phyloP scores from a whole-genome alignment of 2,113 vertebrate genomes.

The Epinephelus cyanopodus region DNA sequence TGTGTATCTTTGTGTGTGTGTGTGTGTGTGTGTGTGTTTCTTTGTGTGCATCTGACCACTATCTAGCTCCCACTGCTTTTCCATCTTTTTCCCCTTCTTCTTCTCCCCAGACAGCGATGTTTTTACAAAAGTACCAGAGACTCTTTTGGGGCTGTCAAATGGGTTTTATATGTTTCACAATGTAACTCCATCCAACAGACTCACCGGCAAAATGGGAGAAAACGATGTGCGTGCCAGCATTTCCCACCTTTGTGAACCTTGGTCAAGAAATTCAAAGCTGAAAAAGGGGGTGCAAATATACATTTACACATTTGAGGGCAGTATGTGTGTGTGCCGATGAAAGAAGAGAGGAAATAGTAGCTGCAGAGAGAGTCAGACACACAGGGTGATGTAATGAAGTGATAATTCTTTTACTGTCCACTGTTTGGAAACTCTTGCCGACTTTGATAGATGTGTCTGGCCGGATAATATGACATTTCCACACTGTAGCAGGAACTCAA shows the following conservation, averaged over 20 bases:
- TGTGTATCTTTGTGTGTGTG: background rate
- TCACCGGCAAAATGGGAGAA: constrained; percentile 13
- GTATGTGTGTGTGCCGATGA: background rate
- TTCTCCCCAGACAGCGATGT: constrained; percentile 34
- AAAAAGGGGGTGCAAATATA: background rate
- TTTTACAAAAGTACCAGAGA: constrained; percentile 18
- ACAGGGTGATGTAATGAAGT: constrained; percentile 58
- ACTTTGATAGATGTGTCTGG: constrained; percentile 75
- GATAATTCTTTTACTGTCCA: constrained; percentile 60
- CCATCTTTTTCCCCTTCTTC: constrained; percentile 44
- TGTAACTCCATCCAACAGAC: constrained; percentile 15
- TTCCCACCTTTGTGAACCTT: background rate
- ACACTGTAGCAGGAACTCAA: constrained; percentile 53
- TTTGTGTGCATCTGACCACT: constrained; percentile 27
- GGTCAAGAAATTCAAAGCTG: too few species aligned
- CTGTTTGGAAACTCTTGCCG: constrained; percentile 58
- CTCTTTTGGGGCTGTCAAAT: constrained; percentile 25
- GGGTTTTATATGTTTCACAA: constrained; percentile 48
- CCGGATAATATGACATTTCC: constrained; percentile 77
- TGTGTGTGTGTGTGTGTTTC: constrained; percentile 4
- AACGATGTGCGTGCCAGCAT: constrained; percentile 11
- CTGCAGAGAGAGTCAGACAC: constrained; percentile 7
- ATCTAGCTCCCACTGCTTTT: constrained; percentile 52
- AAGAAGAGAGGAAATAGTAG: background rate
- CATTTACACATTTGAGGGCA: background rate